Conservation (phyloP, 92 coral and sea anemone genomes). For the Phenganax marumi region DNA sequence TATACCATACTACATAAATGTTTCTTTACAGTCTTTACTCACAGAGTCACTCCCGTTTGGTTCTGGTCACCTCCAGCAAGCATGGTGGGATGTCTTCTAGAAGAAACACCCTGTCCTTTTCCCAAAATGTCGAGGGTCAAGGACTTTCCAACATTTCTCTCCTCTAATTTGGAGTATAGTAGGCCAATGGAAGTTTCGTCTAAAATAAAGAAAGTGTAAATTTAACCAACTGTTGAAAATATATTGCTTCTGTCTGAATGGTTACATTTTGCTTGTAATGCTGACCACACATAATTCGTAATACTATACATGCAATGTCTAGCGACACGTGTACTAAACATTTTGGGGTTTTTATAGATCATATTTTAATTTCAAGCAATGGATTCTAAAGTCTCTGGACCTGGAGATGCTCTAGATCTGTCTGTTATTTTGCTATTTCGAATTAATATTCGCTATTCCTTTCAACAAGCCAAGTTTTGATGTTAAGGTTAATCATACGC, state of each 20-base stretch:
- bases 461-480: too few relatives aligned
- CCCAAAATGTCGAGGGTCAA: constrained; percentile 50
- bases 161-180: constrained; percentile 24
- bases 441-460: too few relatives aligned
- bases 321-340: too few relatives aligned
- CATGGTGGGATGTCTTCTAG: constrained; percentile 51
- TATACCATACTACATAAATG: not conserved
- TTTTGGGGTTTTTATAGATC: too few relatives aligned
- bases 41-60: constrained; percentile 57
- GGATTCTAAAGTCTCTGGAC: too few relatives aligned
- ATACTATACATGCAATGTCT: too few relatives aligned
- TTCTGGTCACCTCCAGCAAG: constrained; percentile 62
- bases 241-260: not conserved
- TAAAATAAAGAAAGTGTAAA: not conserved
- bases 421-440: too few relatives aligned
- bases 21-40: constrained; percentile 1
- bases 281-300: not conserved
- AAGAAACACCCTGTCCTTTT: constrained; percentile 54
- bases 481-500: too few relatives aligned
- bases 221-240: not conserved
- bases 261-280: not conserved
- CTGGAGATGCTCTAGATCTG: too few relatives aligned
- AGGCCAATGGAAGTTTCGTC: constrained; percentile 31
- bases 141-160: constrained; percentile 62
- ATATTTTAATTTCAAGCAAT: too few relatives aligned